phyloP scores from a whole-genome alignment of 2,797 vertebrate genomes.

The Pseudomugil tenellus region DNA sequence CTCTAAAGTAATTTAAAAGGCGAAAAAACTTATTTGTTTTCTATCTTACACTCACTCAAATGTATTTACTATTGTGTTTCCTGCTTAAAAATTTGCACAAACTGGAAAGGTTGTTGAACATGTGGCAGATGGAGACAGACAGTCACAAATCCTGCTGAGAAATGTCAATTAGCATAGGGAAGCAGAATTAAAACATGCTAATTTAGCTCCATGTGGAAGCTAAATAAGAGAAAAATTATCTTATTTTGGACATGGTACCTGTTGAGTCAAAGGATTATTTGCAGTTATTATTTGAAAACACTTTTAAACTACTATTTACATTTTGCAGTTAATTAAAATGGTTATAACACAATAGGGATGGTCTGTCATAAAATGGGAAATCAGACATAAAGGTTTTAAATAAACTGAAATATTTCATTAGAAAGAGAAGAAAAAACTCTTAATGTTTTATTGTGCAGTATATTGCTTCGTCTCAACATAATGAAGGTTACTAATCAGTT shows the following conservation, averaged over 20 bases:
- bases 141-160: conserved; percentile 9
- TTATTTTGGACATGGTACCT: too few relatives aligned
- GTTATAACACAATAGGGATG: too few relatives aligned
- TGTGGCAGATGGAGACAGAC: conserved; percentile 19
- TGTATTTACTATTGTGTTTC: background rate
- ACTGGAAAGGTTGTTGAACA: conserved; percentile 29
- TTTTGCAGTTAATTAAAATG: too few relatives aligned
- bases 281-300: too few relatives aligned
- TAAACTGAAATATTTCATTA: too few relatives aligned
- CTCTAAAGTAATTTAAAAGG: conserved; percentile 4
- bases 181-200: background rate
- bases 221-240: background rate
- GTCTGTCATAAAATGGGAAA: too few relatives aligned
- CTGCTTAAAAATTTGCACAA: background rate
- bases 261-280: too few relatives aligned
- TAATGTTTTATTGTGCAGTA: too few relatives aligned
- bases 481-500: background rate
- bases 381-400: too few relatives aligned
- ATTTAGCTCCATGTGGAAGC: background rate
- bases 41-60: background rate
- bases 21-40: conserved; percentile 8
- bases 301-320: too few relatives aligned
- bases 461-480: too few relatives aligned
- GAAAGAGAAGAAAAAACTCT: too few relatives aligned
- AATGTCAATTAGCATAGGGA: conserved; percentile 8